Evolutionary conservation across 2,888 invertebrate genomes (phyloP).

Genomic region (Andrena chrysosceles): DNA sequence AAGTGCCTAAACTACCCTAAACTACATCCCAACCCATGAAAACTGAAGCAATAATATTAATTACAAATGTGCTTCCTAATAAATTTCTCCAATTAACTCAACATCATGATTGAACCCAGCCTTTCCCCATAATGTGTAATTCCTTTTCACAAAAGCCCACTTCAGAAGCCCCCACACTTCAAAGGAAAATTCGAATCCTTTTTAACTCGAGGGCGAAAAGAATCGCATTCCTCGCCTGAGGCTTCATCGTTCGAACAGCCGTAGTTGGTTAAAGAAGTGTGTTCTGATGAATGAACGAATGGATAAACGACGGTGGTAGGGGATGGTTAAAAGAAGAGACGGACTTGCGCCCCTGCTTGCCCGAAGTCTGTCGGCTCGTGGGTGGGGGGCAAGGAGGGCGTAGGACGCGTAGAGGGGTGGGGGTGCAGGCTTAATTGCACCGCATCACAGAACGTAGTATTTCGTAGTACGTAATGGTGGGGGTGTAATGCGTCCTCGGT

Average conservation of each 20-base stretch:
- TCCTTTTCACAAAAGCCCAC: not conserved
- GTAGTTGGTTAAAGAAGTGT: constrained; percentile 63
- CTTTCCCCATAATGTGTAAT: too few relatives aligned
- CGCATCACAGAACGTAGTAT: constrained; percentile 77
- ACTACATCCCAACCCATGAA: too few relatives aligned
- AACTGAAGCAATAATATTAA: too few relatives aligned
- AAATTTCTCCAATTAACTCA: too few relatives aligned
- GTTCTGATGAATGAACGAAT: constrained; percentile 76
- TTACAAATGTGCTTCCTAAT: too few relatives aligned
- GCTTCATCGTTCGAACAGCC: constrained; percentile 40
- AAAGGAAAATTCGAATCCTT: not conserved
- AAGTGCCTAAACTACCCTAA: too few relatives aligned
- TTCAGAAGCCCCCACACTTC: not conserved
- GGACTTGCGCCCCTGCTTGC: constrained; percentile 73
- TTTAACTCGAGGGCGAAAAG: not conserved
- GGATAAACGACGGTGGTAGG: constrained; percentile 67
- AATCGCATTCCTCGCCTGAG: constrained; percentile 19
- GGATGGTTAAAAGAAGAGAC: constrained; percentile 68
- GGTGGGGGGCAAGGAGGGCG: constrained; percentile 53
- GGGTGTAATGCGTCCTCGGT: constrained; percentile 63
- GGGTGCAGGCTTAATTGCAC: constrained; percentile 70
- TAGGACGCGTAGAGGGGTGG: constrained; percentile 45
- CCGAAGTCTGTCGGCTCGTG: constrained; percentile 54
- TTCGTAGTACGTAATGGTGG: constrained; percentile 76
- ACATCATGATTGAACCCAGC: too few relatives aligned